Base-by-base conservation (phyloP, 2,888 invertebrate genomes). In the Xylota segnis region DNA sequence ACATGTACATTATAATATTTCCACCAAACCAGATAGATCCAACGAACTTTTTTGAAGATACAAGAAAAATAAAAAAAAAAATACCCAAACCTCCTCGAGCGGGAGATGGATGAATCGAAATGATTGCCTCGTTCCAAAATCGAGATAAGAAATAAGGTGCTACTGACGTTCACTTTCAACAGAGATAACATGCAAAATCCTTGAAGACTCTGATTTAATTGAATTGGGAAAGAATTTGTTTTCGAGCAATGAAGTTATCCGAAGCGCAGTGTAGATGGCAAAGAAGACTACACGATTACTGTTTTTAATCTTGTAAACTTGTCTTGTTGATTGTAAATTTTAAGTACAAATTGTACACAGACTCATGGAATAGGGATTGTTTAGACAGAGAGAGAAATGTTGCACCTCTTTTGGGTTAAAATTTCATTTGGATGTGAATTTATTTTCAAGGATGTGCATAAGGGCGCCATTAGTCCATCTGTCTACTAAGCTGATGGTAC, bases 151-250 rank as follows among this genome's bases (percentile, higher is more conserved):
- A 45, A 43, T 56, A 54, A 52, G 74, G 23, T 63, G 54, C 63
- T 45, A 54, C 63, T 75, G 74, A 75, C 74, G 56, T 65, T 75
- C 63, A 32, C 54, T 65, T 75, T 56, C 74, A 65, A 40, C 54
- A 74, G 16, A 43, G 72, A 74, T 61, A 74, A 52, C 61, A 65
- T 45, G 63, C 5, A 45, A 61, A 74, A 63, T 75, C 74, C 63
- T 56, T 27, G 32, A 65, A 56, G 63, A 14, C 14, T 63, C n/a
- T 32, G 52, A 75, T 65, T 43, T 65, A 75, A 75, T 65, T 75
- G 65, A 75, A 65, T 75, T 75, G n/a, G 18, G 7, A 34, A 63
- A 40, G 50, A 74, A 54, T 63, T 61, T 61, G 5, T 52, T 74
- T 61, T 63, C n/a, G 27, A 37, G 14, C 45, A 40, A 61, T 40